Percentiles rank a stretch among this genome's conserved stretches.
phyloP scores from a whole-genome alignment of 2,797 vertebrate genomes.

The Florisuga fusca region DNA sequence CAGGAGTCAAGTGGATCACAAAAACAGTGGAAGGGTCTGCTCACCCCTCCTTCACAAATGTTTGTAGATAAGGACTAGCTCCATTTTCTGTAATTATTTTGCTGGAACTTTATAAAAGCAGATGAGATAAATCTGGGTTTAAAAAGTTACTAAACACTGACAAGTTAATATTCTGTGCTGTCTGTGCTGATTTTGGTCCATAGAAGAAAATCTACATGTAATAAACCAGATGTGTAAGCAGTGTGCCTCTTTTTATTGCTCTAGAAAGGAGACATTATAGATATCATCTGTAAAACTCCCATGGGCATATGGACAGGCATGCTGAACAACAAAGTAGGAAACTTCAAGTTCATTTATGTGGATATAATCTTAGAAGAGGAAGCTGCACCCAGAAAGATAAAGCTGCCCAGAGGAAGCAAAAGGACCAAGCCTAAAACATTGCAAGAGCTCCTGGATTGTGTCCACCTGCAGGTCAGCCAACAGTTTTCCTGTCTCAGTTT shows the following conservation, averaged over 20 bases:
- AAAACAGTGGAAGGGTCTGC: neutral
- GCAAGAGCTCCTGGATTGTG: constrained; percentile 84
- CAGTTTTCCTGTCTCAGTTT: neutral
- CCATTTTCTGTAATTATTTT: neutral
- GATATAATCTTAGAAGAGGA: constrained; percentile 86
- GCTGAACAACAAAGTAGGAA: constrained; percentile 89
- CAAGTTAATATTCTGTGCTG: neutral
- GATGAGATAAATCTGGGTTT: neutral
- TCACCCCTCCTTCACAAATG: neutral
- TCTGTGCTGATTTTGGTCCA: neutral
- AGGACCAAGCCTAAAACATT: constrained; percentile 83
- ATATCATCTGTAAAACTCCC: constrained; percentile 91
- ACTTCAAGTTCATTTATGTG: constrained; percentile 97
- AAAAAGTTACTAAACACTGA: neutral
- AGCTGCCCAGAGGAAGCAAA: constrained; percentile 75
- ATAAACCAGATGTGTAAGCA: neutral
- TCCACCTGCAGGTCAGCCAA: constrained; percentile 88
- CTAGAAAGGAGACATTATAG: constrained; percentile 93
- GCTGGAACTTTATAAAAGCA: neutral
- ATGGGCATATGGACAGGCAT: constrained; percentile 97
- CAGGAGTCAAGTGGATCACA: neutral
- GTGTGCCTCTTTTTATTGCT: neutral
- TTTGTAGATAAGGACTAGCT: neutral
- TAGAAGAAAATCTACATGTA: neutral
- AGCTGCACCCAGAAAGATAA: constrained; percentile 77